phyloP scores from a whole-genome alignment of 2,113 vertebrate species.

The Oreochromis niloticus region DNA sequence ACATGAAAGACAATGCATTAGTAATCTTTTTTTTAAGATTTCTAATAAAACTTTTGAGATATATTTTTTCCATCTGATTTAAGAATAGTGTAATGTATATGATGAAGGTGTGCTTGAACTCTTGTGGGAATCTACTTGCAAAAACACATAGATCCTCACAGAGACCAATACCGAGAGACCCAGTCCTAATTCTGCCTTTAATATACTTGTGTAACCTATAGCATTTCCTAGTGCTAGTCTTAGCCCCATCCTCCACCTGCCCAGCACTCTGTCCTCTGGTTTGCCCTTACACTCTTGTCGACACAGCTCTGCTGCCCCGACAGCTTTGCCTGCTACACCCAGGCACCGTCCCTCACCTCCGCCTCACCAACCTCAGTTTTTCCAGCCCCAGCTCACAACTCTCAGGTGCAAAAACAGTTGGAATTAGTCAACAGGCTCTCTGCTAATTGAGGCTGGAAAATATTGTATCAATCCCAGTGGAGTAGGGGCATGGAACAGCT shows the following conservation, averaged over 20 bases:
- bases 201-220: background rate
- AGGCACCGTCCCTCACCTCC: slow-evolving; percentile 35
- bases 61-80: background rate
- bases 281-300: slow-evolving; percentile 58
- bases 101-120: background rate
- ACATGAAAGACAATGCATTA: background rate
- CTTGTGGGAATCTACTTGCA: background rate
- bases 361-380: slow-evolving; percentile 70
- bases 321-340: slow-evolving; percentile 50
- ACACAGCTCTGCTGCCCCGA: slow-evolving; percentile 50
- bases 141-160: background rate
- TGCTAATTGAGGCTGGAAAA: slow-evolving; percentile 80
- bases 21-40: background rate
- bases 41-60: background rate
- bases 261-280: slow-evolving; percentile 41
- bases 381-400: slow-evolving; percentile 66
- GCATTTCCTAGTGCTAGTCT: background rate
- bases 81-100: background rate
- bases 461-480: slow-evolving; percentile 79
- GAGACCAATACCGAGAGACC: rapidly evolving
- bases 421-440: slow-evolving; percentile 74
- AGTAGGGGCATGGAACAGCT: slow-evolving; percentile 70
- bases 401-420: slow-evolving; percentile 81
- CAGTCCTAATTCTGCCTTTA: background rate
- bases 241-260: background rate